Base-by-base conservation (phyloP, 2,113 vertebrate genomes). In the Turnix velox region DNA sequence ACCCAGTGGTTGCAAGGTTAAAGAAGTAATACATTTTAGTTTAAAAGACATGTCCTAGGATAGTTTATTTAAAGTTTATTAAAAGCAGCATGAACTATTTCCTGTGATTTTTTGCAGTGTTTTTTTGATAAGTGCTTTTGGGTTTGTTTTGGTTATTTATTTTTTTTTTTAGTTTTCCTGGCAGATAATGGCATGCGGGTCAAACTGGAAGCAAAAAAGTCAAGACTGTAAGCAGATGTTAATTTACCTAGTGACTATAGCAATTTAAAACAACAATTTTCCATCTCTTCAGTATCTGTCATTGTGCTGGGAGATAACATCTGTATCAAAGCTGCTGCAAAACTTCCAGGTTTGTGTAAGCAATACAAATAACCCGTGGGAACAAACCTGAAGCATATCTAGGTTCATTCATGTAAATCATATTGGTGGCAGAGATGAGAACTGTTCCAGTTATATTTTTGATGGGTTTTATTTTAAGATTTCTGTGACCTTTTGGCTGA, bases 51-150 rank as follows among this genome's bases (percentile, higher is more conserved):
- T 85, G 37, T 68, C 66, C 68, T 35, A 80, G 30, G n/a, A 66
- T 37, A 90, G 72, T 90, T 91, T 91, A 69, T 79, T 69, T 46
- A 82, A 80, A 42, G 30, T 79, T 94, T 90, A 86, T 95, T 85
- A 90, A 80, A 90, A 93, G 6, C 37, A 80, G 11, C 68, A 59
- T 46, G 48, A 77, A 62, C 35, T 2, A 25, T 81, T 95, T 95
- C 87, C 90, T 63, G 67, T 82, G 46, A 55, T 33, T 67, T 95
- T 92, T 89, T 55, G 19, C 58, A 76, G 27, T 58, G 55, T 7
- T 37, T 37, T 58, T 58, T 49, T 49, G 48, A 24, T 49, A 24
- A n/a, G n/a, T n/a, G n/a, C n/a, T n/a, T n/a, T n/a, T n/a, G 23
- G 48, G 27, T 5, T 30, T 30, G 40, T 30, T 62, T 45, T 27